Base-by-base conservation (phyloP, 2,797 vertebrate species). In the Sebastes wilsoni region DNA sequence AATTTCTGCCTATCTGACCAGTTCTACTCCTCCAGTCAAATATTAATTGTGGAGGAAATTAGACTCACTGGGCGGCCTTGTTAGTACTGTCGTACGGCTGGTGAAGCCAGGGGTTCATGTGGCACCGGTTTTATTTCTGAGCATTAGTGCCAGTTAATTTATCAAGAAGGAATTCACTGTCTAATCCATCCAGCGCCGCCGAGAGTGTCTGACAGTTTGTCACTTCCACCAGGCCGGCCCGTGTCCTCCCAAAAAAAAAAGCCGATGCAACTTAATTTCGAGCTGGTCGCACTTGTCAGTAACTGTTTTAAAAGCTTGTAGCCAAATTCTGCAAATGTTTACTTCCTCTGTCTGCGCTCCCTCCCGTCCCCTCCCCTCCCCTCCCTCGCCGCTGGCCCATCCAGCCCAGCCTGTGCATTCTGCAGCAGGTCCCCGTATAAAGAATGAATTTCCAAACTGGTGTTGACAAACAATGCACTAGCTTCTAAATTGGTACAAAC, bases 381-480 rank as follows among this genome's bases (percentile, higher is more conserved):
- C 76, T 66, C 38, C 60, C 36, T 75, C 3, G 20, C 83, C 65
- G 66, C 60, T 58, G 34, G n/a, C 59, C 68, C 65, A 58, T 74
- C 34, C 34, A 36, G 34, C 34, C 71, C 80, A 56, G 80, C 20
- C 67, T 66, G 80, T 62, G 70, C 66, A 62, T 88, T 90, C 65
- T 79, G 8, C 78, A 78, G 89, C 88, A 76, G 83, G 75, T 82
- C 89, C 67, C 22, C 46, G 76, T 79, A 81, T 95, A 94, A 96
- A 91, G 89, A 93, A 95, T 94, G 91, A 88, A 94, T 93, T 90
- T 93, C 89, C 91, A 94, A 95, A 96, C 88, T 84, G 85, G 82
- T 93, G 92, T 92, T 94, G 95, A 95, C 94, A 95, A 95, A 96
- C 93, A 95, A 95, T 87, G 93, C 89, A 86, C 89, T 90, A 64